Percentiles rank a stretch among this genome's conserved stretches.
phyloP scores from a whole-genome alignment of 2,888 invertebrate species.

The Teleogryllus oceanicus region DNA sequence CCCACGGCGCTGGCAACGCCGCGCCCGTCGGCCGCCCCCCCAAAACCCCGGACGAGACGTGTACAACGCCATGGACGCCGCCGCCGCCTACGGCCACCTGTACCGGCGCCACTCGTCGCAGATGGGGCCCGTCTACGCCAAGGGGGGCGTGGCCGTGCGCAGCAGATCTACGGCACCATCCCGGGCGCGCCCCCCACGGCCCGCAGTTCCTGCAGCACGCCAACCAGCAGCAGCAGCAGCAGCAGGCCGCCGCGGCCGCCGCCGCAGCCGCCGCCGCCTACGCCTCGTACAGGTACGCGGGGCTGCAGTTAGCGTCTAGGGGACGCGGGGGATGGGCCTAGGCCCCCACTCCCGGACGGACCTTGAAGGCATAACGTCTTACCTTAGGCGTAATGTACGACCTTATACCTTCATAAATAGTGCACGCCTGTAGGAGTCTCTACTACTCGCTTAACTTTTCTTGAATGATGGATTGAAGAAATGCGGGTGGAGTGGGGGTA shows the following conservation, averaged over 20 bases:
- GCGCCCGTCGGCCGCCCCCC: too few relatives aligned
- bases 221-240: neutral
- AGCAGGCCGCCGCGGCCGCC: neutral
- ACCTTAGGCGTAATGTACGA: too few relatives aligned
- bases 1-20: slow-evolving; percentile 41
- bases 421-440: too few relatives aligned
- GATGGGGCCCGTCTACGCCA: slow-evolving; percentile 50
- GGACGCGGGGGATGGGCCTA: too few relatives aligned
- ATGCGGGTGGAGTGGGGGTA: too few relatives aligned
- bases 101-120: slow-evolving; percentile 62
- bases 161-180: neutral
- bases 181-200: slow-evolving; percentile 20
- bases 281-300: neutral
- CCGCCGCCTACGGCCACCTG: slow-evolving; percentile 42
- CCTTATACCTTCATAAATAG: too few relatives aligned
- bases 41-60: too few relatives aligned
- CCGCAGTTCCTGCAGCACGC: neutral
- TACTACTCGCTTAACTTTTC: too few relatives aligned
- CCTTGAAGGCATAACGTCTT: neutral
- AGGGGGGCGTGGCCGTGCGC: slow-evolving; percentile 39
- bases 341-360: too few relatives aligned
- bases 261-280: neutral
- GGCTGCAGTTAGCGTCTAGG: too few relatives aligned
- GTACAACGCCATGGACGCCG: slow-evolving; percentile 50
- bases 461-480: too few relatives aligned